These are phyloP conservation scores for Eurystomus gularis DNA, from an alignment of 2,113 vertebrate species.

Conservation along the genomic window DNA sequence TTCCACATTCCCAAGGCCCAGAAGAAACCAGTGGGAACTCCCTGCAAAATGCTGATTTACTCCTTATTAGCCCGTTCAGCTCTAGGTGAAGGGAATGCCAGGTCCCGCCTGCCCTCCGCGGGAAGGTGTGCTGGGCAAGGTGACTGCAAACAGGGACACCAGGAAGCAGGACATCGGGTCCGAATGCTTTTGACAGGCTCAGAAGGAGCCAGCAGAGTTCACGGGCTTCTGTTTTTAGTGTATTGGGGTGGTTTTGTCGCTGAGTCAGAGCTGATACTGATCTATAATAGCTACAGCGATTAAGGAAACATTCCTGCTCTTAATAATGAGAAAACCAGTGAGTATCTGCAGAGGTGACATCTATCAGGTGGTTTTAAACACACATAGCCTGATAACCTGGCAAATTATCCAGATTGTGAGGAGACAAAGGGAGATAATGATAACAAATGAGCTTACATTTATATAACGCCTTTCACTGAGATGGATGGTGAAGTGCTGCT, in stretches of 20 bases:
- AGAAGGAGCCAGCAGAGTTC: neutral
- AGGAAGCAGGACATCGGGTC: neutral
- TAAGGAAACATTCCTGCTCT: neutral
- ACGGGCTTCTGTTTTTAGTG: neutral
- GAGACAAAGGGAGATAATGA: constrained; percentile 28
- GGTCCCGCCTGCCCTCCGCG: neutral
- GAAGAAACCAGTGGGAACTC: fast-evolving
- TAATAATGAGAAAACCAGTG: neutral
- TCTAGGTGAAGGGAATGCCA: neutral
- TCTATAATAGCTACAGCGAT: neutral
- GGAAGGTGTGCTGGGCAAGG: neutral
- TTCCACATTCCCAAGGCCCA: neutral
- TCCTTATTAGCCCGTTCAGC: neutral
- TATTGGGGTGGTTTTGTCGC: neutral
- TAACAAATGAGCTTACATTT: constrained; percentile 5
- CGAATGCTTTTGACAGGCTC: neutral
- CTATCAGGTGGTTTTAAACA: constrained; percentile 29
- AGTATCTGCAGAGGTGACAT: neutral
- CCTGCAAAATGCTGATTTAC: neutral
- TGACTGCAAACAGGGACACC: neutral
- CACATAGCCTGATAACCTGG: constrained; percentile 1
- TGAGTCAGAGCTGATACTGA: neutral
- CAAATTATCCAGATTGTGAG: neutral
- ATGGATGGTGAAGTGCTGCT: neutral
- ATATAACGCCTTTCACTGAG: neutral